phyloP scores from a whole-genome alignment of 1,140 invertebrate species.

The Drosophila bifasciata region DNA sequence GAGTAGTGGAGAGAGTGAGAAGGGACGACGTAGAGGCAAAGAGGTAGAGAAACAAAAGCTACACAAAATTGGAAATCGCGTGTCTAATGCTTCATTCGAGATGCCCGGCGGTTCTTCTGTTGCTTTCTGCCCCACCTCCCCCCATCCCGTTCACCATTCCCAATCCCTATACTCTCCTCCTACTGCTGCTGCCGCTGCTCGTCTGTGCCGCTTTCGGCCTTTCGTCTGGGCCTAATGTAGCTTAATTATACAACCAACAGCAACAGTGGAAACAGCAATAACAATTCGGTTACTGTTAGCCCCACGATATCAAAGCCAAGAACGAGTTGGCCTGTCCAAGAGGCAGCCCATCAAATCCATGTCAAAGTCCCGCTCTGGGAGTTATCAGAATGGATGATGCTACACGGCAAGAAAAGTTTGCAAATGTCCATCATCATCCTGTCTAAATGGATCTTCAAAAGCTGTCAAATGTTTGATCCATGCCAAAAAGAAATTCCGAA shows the following conservation, averaged over 20 bases:
- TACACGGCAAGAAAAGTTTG: background rate
- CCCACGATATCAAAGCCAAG: slow-evolving; percentile 28
- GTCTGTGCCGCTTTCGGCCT: slow-evolving; percentile 12
- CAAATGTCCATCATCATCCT: no score
- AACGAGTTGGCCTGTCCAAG: slow-evolving; percentile 14
- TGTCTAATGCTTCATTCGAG: slow-evolving; percentile 70
- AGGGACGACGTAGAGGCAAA: background rate
- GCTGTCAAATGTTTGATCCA: no score
- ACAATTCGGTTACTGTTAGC: slow-evolving; percentile 58
- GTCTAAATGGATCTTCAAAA: no score
- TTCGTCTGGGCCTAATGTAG: slow-evolving; percentile 63
- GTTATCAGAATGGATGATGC: slow-evolving; percentile 27
- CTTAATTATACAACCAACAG: slow-evolving; percentile 68
- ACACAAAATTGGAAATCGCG: slow-evolving; percentile 65
- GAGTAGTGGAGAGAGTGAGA: no score
- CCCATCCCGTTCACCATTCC: slow-evolving; percentile 1
- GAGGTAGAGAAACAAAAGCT: slow-evolving; percentile 27
- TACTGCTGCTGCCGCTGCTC: background rate
- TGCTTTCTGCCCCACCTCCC: background rate
- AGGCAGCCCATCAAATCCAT: slow-evolving; percentile 72
- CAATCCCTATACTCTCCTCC: background rate
- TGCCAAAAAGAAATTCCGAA: no score
- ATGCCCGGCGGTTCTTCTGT: slow-evolving; percentile 50
- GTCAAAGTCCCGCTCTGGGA: slow-evolving; percentile 69
- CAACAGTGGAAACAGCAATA: slow-evolving; percentile 7